Conservation (phyloP, 2,113 vertebrate genomes). For the Apodemus speciosus region DNA sequence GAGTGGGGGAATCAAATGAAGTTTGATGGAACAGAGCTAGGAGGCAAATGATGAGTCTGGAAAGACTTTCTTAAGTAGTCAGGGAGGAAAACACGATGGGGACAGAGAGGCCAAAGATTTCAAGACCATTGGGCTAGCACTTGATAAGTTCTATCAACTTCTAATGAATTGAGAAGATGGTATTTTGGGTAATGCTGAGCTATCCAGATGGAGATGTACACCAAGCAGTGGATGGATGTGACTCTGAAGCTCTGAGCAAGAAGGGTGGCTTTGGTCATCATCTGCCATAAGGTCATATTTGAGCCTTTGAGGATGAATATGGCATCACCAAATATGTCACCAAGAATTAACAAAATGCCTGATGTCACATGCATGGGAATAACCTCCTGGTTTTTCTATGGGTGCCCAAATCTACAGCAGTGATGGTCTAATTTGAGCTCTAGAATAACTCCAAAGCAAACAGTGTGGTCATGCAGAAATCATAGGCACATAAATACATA, state of each 20-base stretch:
- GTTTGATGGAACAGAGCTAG: background rate
- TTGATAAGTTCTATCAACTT: background rate
- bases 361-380: background rate
- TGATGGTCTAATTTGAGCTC: background rate
- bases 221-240: background rate
- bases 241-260: background rate
- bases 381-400: background rate
- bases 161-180: background rate
- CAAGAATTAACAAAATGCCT: background rate
- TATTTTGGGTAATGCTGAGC: background rate
- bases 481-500: background rate
- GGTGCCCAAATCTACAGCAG: background rate
- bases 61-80: too few relatives aligned
- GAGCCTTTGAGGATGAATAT: background rate
- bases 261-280: background rate
- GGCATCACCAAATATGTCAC: background rate
- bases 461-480: slow-evolving; percentile 1
- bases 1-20: background rate
- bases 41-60: background rate
- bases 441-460: background rate
- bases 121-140: background rate
- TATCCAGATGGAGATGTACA: background rate
- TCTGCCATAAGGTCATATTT: background rate
- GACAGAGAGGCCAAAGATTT: background rate
- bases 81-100: background rate